Percentiles rank a stretch among this genome's conserved stretches.
Conservation (phyloP, 2,797 vertebrate species). For the Epinephelus coioides region DNA sequence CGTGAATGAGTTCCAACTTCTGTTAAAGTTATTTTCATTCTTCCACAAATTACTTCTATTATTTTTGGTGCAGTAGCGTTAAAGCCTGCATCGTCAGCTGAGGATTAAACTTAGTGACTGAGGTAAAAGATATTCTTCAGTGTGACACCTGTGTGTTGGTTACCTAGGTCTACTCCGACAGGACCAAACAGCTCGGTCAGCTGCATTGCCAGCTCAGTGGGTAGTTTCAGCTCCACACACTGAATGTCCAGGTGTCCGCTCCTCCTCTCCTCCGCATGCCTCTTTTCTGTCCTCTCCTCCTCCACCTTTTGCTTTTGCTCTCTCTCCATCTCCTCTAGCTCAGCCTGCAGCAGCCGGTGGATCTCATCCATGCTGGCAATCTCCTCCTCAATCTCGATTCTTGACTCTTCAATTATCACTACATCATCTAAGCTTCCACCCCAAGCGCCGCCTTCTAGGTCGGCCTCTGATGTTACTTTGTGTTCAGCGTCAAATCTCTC, state of each 20-base stretch:
- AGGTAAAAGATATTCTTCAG: no score
- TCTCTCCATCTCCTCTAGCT: constrained; percentile 75
- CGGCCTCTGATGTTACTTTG: constrained; percentile 13
- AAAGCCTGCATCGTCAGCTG: no score
- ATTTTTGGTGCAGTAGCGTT: no score
- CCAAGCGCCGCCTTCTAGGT: constrained; percentile 4
- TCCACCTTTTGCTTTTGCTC: constrained; percentile 69
- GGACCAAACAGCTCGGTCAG: constrained; percentile 97
- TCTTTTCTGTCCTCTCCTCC: constrained; percentile 57
- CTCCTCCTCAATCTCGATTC: constrained; percentile 63
- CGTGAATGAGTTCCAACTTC: background rate
- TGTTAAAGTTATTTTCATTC: no score
- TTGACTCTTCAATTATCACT: constrained; percentile 38
- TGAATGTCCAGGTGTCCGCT: constrained; percentile 87
- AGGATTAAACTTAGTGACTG: no score
- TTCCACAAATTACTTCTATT: no score
- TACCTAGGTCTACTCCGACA: constrained; percentile 96
- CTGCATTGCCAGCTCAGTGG: constrained; percentile 95
- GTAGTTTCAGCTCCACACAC: constrained; percentile 92
- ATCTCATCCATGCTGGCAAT: constrained; percentile 66
- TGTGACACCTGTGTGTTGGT: constrained; percentile 12
- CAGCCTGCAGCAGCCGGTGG: constrained; percentile 67
- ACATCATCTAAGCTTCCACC: constrained; percentile 29
- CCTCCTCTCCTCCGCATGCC: constrained; percentile 44
- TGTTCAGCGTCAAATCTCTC: constrained; percentile 20